These are phyloP conservation scores for Mastigias papua DNA, from an alignment of 30 jellyfish, hydroid and myxozoan species.

Conservation along the genomic window DNA sequence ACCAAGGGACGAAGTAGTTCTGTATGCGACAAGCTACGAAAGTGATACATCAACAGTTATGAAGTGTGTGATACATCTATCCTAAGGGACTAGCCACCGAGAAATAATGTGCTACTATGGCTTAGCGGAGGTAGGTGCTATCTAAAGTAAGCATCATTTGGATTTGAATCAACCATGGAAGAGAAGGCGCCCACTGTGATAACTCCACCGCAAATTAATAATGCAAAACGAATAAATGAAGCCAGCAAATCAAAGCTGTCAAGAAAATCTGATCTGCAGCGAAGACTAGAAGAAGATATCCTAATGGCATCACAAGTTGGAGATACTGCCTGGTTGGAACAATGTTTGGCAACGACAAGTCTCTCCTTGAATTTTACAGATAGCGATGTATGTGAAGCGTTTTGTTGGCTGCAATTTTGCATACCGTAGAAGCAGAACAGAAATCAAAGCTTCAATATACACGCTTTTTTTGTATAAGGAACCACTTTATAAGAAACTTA, in stretches of 20 bases:
- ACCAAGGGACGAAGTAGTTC: constrained; percentile 17
- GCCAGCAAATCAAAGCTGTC: constrained; percentile 13
- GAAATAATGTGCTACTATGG: too few relatives aligned
- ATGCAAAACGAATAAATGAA: neutral
- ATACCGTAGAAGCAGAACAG: too few relatives aligned
- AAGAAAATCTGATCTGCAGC: constrained; percentile 64
- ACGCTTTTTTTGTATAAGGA: too few relatives aligned
- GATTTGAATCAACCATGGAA: neutral
- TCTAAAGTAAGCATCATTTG: too few relatives aligned
- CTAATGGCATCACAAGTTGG: constrained; percentile 82
- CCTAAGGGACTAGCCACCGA: too few relatives aligned
- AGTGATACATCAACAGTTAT: too few relatives aligned
- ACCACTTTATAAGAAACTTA: too few relatives aligned
- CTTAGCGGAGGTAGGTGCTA: too few relatives aligned
- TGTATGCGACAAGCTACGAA: too few relatives aligned
- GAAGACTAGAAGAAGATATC: constrained; percentile 70
- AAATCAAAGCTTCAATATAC: too few relatives aligned
- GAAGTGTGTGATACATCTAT: too few relatives aligned
- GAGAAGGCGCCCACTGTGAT: neutral
- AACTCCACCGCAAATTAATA: neutral
- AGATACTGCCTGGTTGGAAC: constrained; percentile 74
- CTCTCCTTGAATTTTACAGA: constrained; percentile 22
- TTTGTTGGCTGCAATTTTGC: too few relatives aligned
- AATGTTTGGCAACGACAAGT: constrained; percentile 38
- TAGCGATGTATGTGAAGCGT: constrained; percentile 61